A percentile compares a stretch with the other conserved stretches of the same genome.
These are phyloP conservation scores for Pantelozetes paolii DNA, from an alignment of 2,888 invertebrate genomes.

Conservation along the genomic window DNA sequence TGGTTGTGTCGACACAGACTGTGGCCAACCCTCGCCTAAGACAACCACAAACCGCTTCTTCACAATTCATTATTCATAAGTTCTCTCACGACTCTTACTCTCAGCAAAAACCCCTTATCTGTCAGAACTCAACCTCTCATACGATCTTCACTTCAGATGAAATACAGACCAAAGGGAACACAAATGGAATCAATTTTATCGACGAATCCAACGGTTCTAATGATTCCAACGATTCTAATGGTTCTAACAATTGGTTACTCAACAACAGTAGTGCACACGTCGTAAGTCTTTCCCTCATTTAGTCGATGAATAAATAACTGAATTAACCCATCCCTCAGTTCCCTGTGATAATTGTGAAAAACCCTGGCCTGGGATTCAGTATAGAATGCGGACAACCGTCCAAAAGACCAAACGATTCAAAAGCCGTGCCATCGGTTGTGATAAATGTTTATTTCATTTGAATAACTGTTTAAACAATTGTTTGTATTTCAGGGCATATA, in stretches of 20 bases:
- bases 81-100: conserved; percentile 17
- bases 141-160: not conserved
- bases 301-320: not conserved
- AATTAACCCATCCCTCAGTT: conserved; percentile 50
- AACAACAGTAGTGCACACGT: conserved; percentile 9
- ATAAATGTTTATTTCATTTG: not conserved
- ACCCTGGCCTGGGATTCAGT: conserved; percentile 59
- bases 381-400: conserved; percentile 51
- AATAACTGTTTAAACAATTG: not conserved
- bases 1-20: not conserved
- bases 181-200: conserved; percentile 22
- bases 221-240: conserved; percentile 1
- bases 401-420: not conserved
- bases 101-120: conserved; percentile 6
- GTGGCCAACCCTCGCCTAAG: not conserved
- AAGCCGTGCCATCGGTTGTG: not conserved
- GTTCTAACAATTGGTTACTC: not conserved
- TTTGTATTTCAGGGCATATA: conserved; percentile 60
- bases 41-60: conserved; percentile 22
- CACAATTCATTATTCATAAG: conserved; percentile 24
- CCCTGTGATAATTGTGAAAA: conserved; percentile 57
- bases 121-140: conserved; percentile 16
- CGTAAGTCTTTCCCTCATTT: not conserved
- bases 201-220: not conserved
- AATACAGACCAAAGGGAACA: not conserved